Base-by-base conservation (phyloP, 2,113 vertebrate genomes). In the Peromyscus maniculatus region DNA sequence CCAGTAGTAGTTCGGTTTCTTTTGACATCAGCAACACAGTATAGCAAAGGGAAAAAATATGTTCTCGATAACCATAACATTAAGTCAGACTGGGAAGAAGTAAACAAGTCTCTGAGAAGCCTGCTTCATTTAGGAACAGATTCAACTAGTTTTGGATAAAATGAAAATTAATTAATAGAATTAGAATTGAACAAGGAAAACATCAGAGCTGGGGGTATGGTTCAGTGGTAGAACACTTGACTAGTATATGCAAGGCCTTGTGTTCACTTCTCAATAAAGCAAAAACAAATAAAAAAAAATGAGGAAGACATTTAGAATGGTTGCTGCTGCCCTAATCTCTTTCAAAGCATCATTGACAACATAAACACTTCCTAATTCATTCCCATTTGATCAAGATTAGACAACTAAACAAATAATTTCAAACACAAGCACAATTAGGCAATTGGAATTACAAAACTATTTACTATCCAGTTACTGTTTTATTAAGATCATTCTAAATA, bases 111-210 rank as follows among this genome's bases (percentile, higher is more conserved):
- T 95, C 95, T 96, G 96, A 98, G 96, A 97, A 95, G 72, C 57
- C 93, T 88, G n/a, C 93, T 97, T 96, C 59, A 95, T 92, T 97
- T 96, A 84, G 62, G 80, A 97, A 93, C 28, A 55, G 31, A 96
- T 91, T 94, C 46, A 86, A 79, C 88, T 79, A 97, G 93, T 96
- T 97, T 95, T 87, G 95, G 88, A 92, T 89, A 93, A 93, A 98
- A 93, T 57, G 19, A 72, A 94, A 93, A 21, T 59, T 94, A 83
- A 92, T 62, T 87, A 92, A 87, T 21, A 94, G 57, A 69, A 86
- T 94, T 71, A 80, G 69, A 96, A 97, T 92, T 75, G n/a, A 96
- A 95, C 43, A 91, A 93, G 79, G 93, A 96, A 86, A 57, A 95
- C 43, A 90, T 94, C 15, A 88, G 52, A 2, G 36, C 5, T 88